Percentiles rank a stretch among this genome's conserved stretches.
phyloP scores from a whole-genome alignment of 2,797 vertebrate genomes.

The Sebastes minor region DNA sequence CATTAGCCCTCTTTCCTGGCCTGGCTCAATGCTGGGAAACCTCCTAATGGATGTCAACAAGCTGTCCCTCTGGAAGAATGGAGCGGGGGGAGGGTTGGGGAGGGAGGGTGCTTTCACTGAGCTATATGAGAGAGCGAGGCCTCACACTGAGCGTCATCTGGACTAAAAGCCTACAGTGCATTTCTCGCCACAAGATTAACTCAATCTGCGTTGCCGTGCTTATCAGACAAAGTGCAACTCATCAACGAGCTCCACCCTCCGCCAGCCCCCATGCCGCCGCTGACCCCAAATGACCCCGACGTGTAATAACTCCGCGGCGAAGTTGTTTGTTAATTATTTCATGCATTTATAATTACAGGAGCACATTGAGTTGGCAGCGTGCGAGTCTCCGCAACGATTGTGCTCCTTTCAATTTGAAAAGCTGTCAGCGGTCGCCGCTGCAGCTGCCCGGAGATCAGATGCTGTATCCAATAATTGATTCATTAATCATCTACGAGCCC shows the following conservation, averaged over 20 bases:
- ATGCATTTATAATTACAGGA: constrained; percentile 69
- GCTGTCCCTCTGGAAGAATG: constrained; percentile 68
- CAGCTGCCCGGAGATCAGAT: constrained; percentile 36
- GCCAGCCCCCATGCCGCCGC: background rate
- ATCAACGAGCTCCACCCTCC: constrained; percentile 29
- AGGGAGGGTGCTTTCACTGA: constrained; percentile 22
- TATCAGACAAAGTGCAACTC: constrained; percentile 50
- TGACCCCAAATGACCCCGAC: constrained; percentile 47
- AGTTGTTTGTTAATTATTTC: constrained; percentile 71
- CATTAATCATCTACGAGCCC: constrained; percentile 71
- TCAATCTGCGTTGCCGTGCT: constrained; percentile 38
- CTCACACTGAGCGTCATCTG: constrained; percentile 58
- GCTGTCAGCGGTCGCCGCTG: constrained; percentile 46
- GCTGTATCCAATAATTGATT: constrained; percentile 61
- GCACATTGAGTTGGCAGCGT: constrained; percentile 37
- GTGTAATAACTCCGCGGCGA: constrained; percentile 23
- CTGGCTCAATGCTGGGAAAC: constrained; percentile 75
- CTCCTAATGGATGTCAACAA: constrained; percentile 81
- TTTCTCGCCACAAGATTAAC: constrained; percentile 58
- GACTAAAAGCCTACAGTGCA: constrained; percentile 63
- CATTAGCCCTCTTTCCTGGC: constrained; percentile 73
- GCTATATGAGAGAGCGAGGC: constrained; percentile 30
- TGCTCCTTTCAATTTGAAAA: constrained; percentile 61
- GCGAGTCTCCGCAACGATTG: constrained; percentile 30
- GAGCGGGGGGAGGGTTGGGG: background rate